Base-by-base conservation (phyloP, 2,888 invertebrate species). In the Acanthacorydalis orientalis region DNA sequence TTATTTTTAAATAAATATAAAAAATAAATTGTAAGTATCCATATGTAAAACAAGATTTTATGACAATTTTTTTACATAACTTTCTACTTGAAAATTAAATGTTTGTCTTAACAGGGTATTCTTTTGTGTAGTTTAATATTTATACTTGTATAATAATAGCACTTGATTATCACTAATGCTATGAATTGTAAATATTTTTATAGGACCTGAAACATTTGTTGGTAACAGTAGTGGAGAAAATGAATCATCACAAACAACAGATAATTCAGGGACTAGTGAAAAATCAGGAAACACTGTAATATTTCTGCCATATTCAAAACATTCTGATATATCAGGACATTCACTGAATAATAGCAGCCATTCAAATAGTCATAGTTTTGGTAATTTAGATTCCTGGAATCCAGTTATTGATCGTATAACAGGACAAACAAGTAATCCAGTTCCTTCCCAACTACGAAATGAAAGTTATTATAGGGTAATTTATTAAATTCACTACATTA, bases 401-500 rank as follows among this genome's bases (percentile, higher is more conserved):
- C 89, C 91, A 51, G 89, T 91, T 50, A 78, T 92, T 58, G 91
- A 92, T 61, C 71, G 90, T 59, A 69, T 92, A 58, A 89, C 88
- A 44, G 83, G 83, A 52, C 75, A 77, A 56, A 69, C 68, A 59
- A 72, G 72, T 58, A 74, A 70, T 57, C 64, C 62, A 48, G 61
- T 56, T 50, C 58, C 57, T 38, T 54, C 55, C 8, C 69, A 66
- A 48, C 62, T 91, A 49, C 73, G 91, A 49, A 93, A 92, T 59
- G 91, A 93, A 62, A 93, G 92, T 59, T 93, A 93, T 60, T 91
- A 88, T 58, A 80, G 87, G 72, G 89, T 88, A 57, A 80, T 60
- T 61, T 53, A 31, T 31, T 46, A 14, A 57, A 80, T 60, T 61
- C 52, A 31, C 16, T 46, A 14, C 33, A 44, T 11, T 14, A 12